Conservation (phyloP, 2,888 invertebrate species). For the Leuctra nigra region DNA sequence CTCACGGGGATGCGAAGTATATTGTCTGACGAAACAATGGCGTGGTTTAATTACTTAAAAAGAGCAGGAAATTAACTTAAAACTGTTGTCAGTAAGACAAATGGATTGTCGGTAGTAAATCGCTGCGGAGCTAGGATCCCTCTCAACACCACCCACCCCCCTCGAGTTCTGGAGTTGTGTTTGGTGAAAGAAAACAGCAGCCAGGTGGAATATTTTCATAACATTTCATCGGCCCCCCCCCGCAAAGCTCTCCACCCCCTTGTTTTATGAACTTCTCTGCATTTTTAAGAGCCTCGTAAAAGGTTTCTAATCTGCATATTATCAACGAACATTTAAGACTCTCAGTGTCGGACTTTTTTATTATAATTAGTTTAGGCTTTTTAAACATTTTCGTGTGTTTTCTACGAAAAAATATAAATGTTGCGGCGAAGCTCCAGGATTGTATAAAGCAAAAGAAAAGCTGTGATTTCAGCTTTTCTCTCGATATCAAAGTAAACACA, state of each 20-base stretch:
- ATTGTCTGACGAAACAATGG: neutral
- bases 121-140: too few relatives aligned
- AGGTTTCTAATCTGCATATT: conserved; percentile 6
- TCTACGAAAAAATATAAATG: neutral
- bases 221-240: too few relatives aligned
- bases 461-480: too few relatives aligned
- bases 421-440: too few relatives aligned
- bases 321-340: conserved; percentile 6
- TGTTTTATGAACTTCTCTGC: too few relatives aligned
- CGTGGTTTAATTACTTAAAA: conserved; percentile 3
- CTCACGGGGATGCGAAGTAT: neutral
- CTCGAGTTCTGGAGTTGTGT: too few relatives aligned
- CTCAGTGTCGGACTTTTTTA: neutral
- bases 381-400: neutral
- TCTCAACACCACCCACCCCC: too few relatives aligned
- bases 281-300: conserved; percentile 2
- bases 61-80: conserved; percentile 3
- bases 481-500: too few relatives aligned
- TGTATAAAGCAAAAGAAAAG: too few relatives aligned
- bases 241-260: too few relatives aligned
- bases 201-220: too few relatives aligned
- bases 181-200: too few relatives aligned
- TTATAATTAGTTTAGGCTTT: neutral
- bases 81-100: conserved; percentile 1
- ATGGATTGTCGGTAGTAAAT: conserved; percentile 7